Conservation (phyloP, 2,888 invertebrate genomes). For the Cerastis rubricosa region DNA sequence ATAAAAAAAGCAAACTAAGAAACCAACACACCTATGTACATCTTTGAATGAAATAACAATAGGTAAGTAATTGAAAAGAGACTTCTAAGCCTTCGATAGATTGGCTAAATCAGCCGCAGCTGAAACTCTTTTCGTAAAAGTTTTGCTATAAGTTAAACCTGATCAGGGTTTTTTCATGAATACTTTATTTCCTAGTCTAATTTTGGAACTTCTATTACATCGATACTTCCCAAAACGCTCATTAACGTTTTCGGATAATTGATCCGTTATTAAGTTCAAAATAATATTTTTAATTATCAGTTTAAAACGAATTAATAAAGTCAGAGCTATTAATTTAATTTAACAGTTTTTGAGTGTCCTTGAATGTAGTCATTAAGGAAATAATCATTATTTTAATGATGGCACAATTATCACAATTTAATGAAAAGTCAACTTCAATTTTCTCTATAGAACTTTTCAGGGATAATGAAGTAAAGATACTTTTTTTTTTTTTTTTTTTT, state of each 20-base stretch:
- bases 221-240: neutral
- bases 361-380: slow-evolving; percentile 16
- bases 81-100: slow-evolving; percentile 13
- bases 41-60: neutral
- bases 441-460: neutral
- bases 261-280: neutral
- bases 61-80: neutral
- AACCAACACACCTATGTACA: neutral
- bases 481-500: no score
- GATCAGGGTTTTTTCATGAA: neutral
- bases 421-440: neutral
- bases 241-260: neutral
- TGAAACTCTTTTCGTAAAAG: neutral
- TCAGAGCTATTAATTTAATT: slow-evolving; percentile 29
- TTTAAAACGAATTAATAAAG: neutral
- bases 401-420: neutral
- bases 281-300: slow-evolving; percentile 9
- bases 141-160: neutral
- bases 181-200: neutral
- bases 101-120: slow-evolving; percentile 4
- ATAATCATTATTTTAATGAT: slow-evolving; percentile 22
- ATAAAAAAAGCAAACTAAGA: neutral
- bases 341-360: neutral
- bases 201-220: neutral
- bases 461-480: neutral